Evolutionary conservation across 1,140 invertebrate species (phyloP), one percentile per base, ranked within the genome.

Genomic region (Drosophila murphyi): DNA sequence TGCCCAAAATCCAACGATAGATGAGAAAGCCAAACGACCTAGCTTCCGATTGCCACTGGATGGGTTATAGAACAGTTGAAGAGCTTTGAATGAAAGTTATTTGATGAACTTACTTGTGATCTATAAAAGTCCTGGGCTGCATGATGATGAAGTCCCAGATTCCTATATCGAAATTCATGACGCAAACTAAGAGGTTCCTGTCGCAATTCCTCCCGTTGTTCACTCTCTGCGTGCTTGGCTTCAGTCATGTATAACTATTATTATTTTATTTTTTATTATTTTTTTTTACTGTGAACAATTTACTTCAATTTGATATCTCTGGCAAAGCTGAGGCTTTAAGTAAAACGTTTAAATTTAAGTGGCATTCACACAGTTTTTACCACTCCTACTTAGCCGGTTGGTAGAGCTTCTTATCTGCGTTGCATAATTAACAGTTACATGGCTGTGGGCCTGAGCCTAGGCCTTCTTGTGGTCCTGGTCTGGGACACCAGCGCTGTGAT

Each of bases 391-490:
- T 39, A 35, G 32, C 3, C 48, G 12, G 37, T 35, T 35, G 29
- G 20, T 35, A 34, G 59, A 61, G 57, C 61, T 64, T 51, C 72
- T 82, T 82, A 82, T 76, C 61, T 39, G 62, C 47, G 67, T 54
- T 80, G 83, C 83, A 87, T 88, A 88, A 87, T 88, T 82, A 87
- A 79, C 80, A 81, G 68, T 72, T 77, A 70, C 64, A 77, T 72
- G 72, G 50, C 61, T 57, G 60, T 81, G 54, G 20, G 61, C 6
- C 28, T 39, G 47, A 3, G 70, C 41, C 48, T 10, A 35, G 12
- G 4, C 61, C 45, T 29, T 57, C 61, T 55, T 65, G 45, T 31
- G 64, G 61, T 51, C n/a, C 20, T 34, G 37, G 47, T 51, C 41
- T 28, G 43, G 39, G 51, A 28, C 50, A 32, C n/a, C 47, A 43